phyloP scores from a whole-genome alignment of 2,888 invertebrate species.

The Pyrgus malvae region DNA sequence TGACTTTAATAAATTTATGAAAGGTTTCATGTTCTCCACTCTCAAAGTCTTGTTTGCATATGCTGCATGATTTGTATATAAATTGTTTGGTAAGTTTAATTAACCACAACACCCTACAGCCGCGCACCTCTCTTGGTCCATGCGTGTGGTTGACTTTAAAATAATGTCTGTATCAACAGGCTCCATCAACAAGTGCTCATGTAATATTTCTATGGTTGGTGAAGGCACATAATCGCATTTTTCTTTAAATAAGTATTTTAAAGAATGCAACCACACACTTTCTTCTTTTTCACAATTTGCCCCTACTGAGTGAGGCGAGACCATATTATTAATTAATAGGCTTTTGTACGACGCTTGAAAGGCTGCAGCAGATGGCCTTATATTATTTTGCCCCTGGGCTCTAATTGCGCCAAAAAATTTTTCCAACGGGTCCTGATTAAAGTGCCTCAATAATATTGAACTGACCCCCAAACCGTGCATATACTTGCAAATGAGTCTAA shows the following conservation, averaged over 20 bases:
- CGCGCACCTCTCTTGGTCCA: no score
- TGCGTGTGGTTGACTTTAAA: no score
- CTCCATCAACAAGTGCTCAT: no score
- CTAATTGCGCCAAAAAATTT: slow-evolving; percentile 17
- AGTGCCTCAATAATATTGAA: slow-evolving; percentile 27
- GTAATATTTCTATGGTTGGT: no score
- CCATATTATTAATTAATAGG: slow-evolving; percentile 21
- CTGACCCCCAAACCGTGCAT: slow-evolving; percentile 1
- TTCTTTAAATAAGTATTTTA: background rate
- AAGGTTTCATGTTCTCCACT: slow-evolving; percentile 1
- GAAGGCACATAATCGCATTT: background rate
- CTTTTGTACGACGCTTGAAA: slow-evolving; percentile 11
- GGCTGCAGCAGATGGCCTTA: background rate
- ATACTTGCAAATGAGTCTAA: slow-evolving; percentile 4
- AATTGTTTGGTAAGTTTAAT: no score
- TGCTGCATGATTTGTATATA: no score
- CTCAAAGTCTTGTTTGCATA: no score
- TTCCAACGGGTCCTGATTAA: slow-evolving; percentile 29
- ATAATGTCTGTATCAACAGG: no score
- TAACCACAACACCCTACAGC: no score
- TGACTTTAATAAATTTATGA: slow-evolving; percentile 26
- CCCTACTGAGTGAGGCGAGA: slow-evolving; percentile 14
- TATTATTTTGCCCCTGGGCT: slow-evolving; percentile 5
- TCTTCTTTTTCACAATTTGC: slow-evolving; percentile 25
- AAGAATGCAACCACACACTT: background rate